Evolutionary conservation across 2,797 vertebrate genomes (phyloP).

Genomic region (Anomalospiza imberbis): DNA sequence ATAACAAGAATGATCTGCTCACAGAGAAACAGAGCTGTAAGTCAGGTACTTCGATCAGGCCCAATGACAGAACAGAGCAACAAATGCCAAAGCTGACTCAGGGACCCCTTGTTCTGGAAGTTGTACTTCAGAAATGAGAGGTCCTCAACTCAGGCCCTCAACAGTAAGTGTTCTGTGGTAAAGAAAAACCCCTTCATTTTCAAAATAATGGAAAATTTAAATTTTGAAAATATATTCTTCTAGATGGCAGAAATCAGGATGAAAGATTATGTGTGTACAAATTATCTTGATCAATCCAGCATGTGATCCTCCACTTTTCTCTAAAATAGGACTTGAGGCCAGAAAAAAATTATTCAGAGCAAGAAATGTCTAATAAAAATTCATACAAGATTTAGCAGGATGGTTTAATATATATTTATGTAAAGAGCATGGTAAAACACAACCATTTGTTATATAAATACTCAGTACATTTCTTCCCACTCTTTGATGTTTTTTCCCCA

Average conservation of each 20-base stretch:
- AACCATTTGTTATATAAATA: neutral
- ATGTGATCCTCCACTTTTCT: neutral
- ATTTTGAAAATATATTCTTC: neutral
- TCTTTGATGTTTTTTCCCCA: neutral
- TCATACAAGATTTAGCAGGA: neutral
- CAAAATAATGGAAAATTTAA: neutral
- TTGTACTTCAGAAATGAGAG: neutral
- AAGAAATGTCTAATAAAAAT: neutral
- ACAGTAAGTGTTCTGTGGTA: neutral
- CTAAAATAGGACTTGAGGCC: neutral
- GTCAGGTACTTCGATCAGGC: neutral
- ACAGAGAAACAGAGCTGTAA: neutral
- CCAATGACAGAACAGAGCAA: neutral
- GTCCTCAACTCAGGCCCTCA: neutral
- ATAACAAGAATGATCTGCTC: neutral
- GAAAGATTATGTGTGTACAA: neutral
- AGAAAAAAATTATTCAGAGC: neutral
- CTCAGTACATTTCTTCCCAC: neutral
- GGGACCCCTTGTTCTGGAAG: neutral
- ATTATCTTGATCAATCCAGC: neutral
- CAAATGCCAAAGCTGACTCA: neutral
- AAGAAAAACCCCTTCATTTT: neutral
- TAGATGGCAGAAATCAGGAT: neutral
- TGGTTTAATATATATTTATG: neutral
- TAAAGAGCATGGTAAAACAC: neutral